Base-by-base conservation (phyloP, 2,797 vertebrate species). In the Pagetopsis macropterus region DNA sequence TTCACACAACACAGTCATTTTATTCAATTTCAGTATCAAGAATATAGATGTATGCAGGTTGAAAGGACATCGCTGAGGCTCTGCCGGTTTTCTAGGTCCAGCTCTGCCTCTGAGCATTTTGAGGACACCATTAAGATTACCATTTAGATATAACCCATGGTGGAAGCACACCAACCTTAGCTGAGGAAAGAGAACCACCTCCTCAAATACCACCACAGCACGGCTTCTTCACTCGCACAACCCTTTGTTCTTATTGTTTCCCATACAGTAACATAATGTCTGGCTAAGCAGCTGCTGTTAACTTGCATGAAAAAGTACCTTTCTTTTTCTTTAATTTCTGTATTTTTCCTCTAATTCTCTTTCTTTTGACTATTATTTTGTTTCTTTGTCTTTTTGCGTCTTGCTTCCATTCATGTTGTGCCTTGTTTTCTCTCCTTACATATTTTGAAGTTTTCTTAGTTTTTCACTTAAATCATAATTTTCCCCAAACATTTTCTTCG, bases 81-180 rank as follows among this genome's bases (percentile, higher is more conserved):
- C 17, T 49, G 68, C 49, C 15, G 76, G n/a, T 45, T 70, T n/a
- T 13, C 58, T 40, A 45, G 27, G 57, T 65, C 58, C 70, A 1
- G 43, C 73, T 72, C 63, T 10, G 10, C 44, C 56, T 76, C 54
- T 2, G 54, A 67, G 65, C 50, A 1, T 43, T 57, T 50, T 0
- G n/a, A 68, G 68, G 61, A 81, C 41, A 33, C 70, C 27, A 69
- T 76, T 75, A 75, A 79, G 83, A 79, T 82, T 31, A 62, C 16
- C 40, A 75, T 85, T 85, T 79, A 79, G 83, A 85, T 85, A 75
- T 10, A 14, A 14, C 4, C 9, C 8, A n/a, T 17, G 55, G 70
- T 46, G 48, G 61, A 45, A 65, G 50, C 40, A 3, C 37, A 3
- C 31, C 61, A 23, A 1, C 48, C 60, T 75, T 2, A 1, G 72